A percentile compares a stretch with the other conserved stretches of the same genome.
phyloP scores from a whole-genome alignment of 2,113 vertebrate species.

The Corythoichthys haematopterus region DNA sequence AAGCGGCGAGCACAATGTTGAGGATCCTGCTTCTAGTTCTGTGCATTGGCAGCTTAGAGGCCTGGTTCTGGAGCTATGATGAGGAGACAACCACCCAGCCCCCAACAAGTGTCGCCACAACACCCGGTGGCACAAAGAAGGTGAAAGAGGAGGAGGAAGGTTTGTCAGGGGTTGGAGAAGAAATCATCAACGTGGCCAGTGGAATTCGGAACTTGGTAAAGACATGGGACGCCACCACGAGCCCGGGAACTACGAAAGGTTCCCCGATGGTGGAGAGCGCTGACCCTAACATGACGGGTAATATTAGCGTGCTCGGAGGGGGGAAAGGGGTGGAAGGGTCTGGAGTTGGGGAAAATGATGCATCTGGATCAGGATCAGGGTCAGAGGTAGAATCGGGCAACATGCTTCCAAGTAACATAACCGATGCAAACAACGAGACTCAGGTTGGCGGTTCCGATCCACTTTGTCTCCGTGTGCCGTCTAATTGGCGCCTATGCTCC shows the following conservation, averaged over 20 bases:
- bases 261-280: slow-evolving; percentile 29
- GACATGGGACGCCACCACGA: slow-evolving; percentile 55
- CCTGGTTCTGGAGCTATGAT: slow-evolving; percentile 19
- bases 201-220: slow-evolving; percentile 63
- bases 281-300: slow-evolving; percentile 40
- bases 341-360: slow-evolving; percentile 6
- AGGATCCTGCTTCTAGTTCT: slow-evolving; percentile 48
- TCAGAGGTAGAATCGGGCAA: slow-evolving; percentile 4
- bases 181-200: slow-evolving; percentile 63
- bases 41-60: slow-evolving; percentile 32
- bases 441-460: slow-evolving; percentile 26
- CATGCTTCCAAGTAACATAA: slow-evolving; percentile 10
- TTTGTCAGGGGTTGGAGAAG: slow-evolving; percentile 63
- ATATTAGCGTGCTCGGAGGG: slow-evolving; percentile 38
- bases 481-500: slow-evolving; percentile 72
- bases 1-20: slow-evolving; percentile 35
- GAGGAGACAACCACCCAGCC: neutral
- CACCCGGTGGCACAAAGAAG: neutral
- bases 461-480: slow-evolving; percentile 66
- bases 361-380: slow-evolving; percentile 16
- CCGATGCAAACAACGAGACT: slow-evolving; percentile 14
- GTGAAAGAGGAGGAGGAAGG: slow-evolving; percentile 27
- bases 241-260: slow-evolving; percentile 21
- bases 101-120: neutral
- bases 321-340: slow-evolving; percentile 34